Conservation (phyloP, 1,140 invertebrate species). For the Ganaspis sp. region DNA sequence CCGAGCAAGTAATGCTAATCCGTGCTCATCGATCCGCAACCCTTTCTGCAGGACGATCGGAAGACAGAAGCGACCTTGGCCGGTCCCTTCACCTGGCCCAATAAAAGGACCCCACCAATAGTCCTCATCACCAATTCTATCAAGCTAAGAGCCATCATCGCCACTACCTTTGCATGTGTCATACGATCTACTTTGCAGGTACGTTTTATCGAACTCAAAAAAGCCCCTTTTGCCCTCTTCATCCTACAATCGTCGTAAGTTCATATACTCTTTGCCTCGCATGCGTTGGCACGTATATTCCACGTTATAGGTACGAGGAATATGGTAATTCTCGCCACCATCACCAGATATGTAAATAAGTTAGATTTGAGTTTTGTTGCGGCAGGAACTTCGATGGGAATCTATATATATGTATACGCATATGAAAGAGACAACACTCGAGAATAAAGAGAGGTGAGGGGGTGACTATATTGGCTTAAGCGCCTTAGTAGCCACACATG, state of each 20-base stretch:
- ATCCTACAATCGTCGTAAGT: conserved; percentile 38
- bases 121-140: conserved; percentile 46
- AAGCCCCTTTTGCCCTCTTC: conserved; percentile 29
- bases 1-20: conserved; percentile 69
- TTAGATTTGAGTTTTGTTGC: conserved; percentile 75
- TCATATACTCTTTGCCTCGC: conserved; percentile 55
- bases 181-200: conserved; percentile 63
- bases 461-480: conserved; percentile 55
- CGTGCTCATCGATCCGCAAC: conserved; percentile 73
- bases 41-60: conserved; percentile 65
- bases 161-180: conserved; percentile 57
- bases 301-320: conserved; percentile 61
- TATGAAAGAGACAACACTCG: conserved; percentile 42
- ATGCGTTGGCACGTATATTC: conserved; percentile 66
- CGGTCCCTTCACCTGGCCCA: conserved; percentile 70
- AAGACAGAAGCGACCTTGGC: conserved; percentile 70
- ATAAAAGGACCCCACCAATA: conserved; percentile 57
- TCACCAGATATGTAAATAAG: conserved; percentile 75
- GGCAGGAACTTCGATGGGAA: conserved; percentile 71
- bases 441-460: conserved; percentile 48
- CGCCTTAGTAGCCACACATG: conserved; percentile 67
- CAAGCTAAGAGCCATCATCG: conserved; percentile 44
- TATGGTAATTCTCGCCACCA: conserved; percentile 74
- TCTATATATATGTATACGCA: conserved; percentile 46
- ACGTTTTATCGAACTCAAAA: conserved; percentile 37